Evolutionary conservation across 2,888 invertebrate species (phyloP), one percentile per base, ranked within the genome.

Genomic region (Hirtodrosophila trivittata): DNA sequence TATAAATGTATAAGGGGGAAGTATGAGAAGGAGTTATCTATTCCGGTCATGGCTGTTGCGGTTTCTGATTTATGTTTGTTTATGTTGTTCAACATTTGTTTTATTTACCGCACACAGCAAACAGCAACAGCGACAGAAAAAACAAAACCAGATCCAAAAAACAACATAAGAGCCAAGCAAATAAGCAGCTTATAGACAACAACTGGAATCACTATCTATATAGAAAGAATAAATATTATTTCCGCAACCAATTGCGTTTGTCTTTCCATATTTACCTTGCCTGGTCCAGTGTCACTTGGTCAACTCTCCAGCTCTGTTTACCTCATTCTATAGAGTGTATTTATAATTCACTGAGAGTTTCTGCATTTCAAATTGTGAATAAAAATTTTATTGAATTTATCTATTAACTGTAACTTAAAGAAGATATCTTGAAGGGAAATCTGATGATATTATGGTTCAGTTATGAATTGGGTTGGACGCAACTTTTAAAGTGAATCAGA

Each of bases 11-110:
- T 21, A 41, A 13, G 9, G 16, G 16, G 25, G 7, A 9, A 25
- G 43, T 45, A 21, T 14, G 28, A 39, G 41, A 5, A 39, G 52
- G 46, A 63, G 75, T 52, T 85, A 85, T 85, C 75, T 72, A 65
- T 75, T 75, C 73, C 75, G 83, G 75, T 85, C 75, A 74, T 57
- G 54, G 54, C 72, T 64, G 64, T 50, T 82, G 86, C 69, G 82
- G 85, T 66, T 72, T 62, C 46, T 85, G 87, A 81, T 83, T 87
- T 87, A 86, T 85, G 82, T 70, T 59, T 63, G 59, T 82, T 77
- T 74, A 64, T 60, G 63, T 72, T 77, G 78, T 71, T 66, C 82
- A 82, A 54, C 82, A 78, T 84, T 78, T 78, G 75, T 84, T 84
- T 77, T 77, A 49, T 62, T 73, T 50, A 74, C 74, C 70, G 38